These are phyloP conservation scores for Sebastes vulpes DNA, from an alignment of 2,797 vertebrate genomes.

Conservation along the genomic window DNA sequence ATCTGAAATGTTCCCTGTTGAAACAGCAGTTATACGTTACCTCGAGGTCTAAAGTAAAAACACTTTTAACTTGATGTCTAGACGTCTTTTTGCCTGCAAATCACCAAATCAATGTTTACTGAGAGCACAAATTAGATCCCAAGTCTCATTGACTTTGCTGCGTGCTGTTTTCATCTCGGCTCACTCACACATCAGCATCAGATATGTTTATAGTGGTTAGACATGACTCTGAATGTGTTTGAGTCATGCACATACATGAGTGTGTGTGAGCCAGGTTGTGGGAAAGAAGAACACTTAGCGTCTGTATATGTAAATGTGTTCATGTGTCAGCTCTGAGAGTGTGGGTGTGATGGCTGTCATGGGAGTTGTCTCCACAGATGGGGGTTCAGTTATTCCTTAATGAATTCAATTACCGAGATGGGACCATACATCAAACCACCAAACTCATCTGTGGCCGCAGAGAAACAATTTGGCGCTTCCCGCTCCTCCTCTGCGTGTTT, in stretches of 20 bases:
- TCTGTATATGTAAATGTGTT: not conserved
- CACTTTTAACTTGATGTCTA: not conserved
- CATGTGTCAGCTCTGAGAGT: not conserved
- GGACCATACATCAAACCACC: constrained; percentile 54
- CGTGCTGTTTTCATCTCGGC: not conserved
- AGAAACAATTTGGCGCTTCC: constrained; percentile 43
- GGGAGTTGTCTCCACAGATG: constrained; percentile 63
- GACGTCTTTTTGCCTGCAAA: not conserved
- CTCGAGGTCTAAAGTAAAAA: not conserved
- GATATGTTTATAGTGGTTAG: not conserved
- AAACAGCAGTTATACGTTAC: not conserved
- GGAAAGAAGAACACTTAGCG: not conserved
- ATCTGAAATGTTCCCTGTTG: not conserved
- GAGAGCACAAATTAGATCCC: not conserved
- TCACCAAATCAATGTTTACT: not conserved
- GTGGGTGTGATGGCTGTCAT: constrained; percentile 24
- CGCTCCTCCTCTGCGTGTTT: constrained; percentile 27
- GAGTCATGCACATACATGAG: not conserved
- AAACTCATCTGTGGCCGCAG: constrained; percentile 51
- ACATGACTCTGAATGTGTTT: not conserved
- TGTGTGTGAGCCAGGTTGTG: not conserved
- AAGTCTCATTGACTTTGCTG: not conserved
- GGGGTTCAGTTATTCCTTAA: constrained; percentile 68
- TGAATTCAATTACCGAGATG: constrained; percentile 71
- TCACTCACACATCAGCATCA: not conserved